Percentiles rank a stretch among this genome's conserved stretches.
phyloP scores from a whole-genome alignment of 2,797 vertebrate species.

The Gobionotothen gibberifrons region DNA sequence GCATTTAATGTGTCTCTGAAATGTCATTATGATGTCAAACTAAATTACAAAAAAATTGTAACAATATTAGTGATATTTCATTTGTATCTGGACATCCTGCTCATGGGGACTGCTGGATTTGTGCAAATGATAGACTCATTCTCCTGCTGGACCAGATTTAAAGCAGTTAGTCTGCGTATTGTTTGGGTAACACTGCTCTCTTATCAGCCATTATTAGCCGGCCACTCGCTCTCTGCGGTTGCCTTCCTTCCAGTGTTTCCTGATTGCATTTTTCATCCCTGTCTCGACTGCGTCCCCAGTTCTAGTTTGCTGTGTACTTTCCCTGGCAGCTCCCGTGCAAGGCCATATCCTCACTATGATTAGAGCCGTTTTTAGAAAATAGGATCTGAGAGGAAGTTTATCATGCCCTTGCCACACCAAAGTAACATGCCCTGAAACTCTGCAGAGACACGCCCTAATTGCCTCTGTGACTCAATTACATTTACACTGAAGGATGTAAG shows the following conservation, averaged over 20 bases:
- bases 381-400: slow-evolving; percentile 58
- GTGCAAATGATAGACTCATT: slow-evolving; percentile 56
- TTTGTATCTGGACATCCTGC: slow-evolving; percentile 34
- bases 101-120: slow-evolving; percentile 33
- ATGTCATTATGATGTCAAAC: slow-evolving; percentile 31
- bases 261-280: slow-evolving; percentile 74
- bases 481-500: slow-evolving; percentile 53
- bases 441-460: slow-evolving; percentile 68
- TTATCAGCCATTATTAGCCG: slow-evolving; percentile 83
- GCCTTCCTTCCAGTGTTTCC: slow-evolving; percentile 82
- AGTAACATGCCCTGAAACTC: slow-evolving; percentile 55
- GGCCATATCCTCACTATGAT: slow-evolving; percentile 61
- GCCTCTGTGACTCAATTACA: slow-evolving; percentile 73
- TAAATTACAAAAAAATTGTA: too few relatives aligned
- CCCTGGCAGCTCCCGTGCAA: slow-evolving; percentile 56
- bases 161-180: slow-evolving; percentile 66
- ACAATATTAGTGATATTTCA: slow-evolving; percentile 53
- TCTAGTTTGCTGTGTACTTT: slow-evolving; percentile 65
- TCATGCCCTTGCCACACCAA: slow-evolving; percentile 49
- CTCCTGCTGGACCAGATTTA: slow-evolving; percentile 63
- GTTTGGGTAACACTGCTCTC: slow-evolving; percentile 69
- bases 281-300: slow-evolving; percentile 48
- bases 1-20: slow-evolving; percentile 39
- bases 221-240: slow-evolving; percentile 67
- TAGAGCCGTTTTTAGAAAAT: slow-evolving; percentile 62